Percentiles rank a stretch among this genome's conserved stretches.
phyloP scores from a whole-genome alignment of 2,797 vertebrate genomes.

The Eutrigla gurnardus region DNA sequence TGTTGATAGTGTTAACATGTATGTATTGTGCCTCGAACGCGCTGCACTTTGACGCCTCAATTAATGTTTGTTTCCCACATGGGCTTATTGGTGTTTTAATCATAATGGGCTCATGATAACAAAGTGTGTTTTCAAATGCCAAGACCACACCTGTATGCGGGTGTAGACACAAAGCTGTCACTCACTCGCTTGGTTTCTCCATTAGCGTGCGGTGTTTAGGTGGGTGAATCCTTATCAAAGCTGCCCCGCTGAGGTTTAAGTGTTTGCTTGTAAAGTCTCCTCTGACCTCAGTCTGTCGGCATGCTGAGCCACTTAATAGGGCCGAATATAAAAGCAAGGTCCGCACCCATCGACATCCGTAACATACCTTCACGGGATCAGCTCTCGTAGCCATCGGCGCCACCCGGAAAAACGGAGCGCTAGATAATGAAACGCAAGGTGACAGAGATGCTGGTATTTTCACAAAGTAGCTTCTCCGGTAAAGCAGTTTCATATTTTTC shows the following conservation, averaged over 20 bases:
- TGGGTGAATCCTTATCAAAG: conserved; percentile 67
- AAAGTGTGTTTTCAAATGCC: conserved; percentile 32
- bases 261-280: conserved; percentile 66
- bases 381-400: conserved; percentile 33
- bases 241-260: conserved; percentile 61
- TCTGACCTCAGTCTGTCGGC: conserved; percentile 75
- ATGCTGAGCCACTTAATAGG: conserved; percentile 70
- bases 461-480: conserved; percentile 35
- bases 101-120: conserved; percentile 30
- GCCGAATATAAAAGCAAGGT: conserved; percentile 62
- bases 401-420: conserved; percentile 39
- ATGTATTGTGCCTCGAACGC: conserved; percentile 14
- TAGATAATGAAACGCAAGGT: conserved; percentile 40
- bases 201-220: conserved; percentile 54
- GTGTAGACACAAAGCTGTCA: conserved; percentile 20
- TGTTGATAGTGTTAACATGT: conserved; percentile 56
- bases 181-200: conserved; percentile 20
- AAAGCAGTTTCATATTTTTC: conserved; percentile 24
- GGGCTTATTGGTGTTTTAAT: conserved; percentile 26
- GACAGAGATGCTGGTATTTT: conserved; percentile 29
- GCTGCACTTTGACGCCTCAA: conserved; percentile 24
- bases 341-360: conserved; percentile 37
- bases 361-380: conserved; percentile 41
- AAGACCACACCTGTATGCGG: conserved; percentile 12
- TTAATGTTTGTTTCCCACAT: conserved; percentile 23